Base-by-base conservation (phyloP, 2,888 invertebrate species). In the Metalampra italica region DNA sequence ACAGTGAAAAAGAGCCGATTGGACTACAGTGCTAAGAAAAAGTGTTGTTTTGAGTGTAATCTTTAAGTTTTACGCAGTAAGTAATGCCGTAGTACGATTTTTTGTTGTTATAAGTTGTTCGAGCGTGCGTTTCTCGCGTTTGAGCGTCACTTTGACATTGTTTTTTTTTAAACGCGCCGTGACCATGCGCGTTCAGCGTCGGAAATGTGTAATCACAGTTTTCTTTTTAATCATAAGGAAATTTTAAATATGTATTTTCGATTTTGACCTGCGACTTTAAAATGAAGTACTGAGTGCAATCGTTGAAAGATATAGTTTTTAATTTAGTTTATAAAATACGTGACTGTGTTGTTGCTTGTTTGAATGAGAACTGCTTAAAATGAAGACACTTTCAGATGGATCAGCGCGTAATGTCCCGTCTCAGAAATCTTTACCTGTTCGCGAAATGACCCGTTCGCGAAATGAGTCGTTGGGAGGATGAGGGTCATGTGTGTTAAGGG, bases 21-120 rank as follows among this genome's bases (percentile, higher is more conserved):
- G 36, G 15, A 47, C 38, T 71, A 70, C 62, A 64, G 74, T 75
- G 75, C 64, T 76, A 75, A 75, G 75, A 59, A 62, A 75, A 70
- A 78, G 75, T 76, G 76, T 74, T 68, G 65, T 71, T 68, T 71
- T 68, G 69, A 71, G 73, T 74, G 71, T 65, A 63, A 64, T n/a
- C 57, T 62, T 66, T 67, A 62, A 64, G 66, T 69, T 66, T 52
- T 60, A 53, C 50, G 43, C 49, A 32, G 3, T 46, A 41, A 62
- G 62, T 62, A 58, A 62, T 62, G 66, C 62, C 59, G 62, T 64
- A 53, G 57, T 53, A 50, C 54, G 55, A 47, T 59, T 56, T 59
- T 53, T 52, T 54, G 51, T 34, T 14, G 30, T 47, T 55, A 50
- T 44, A 47, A 45, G 50, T 49, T 42, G 51, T 42, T 40, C 43